Conservation (phyloP, 2,797 vertebrate genomes). For the Otolemur crassicaudatus region DNA sequence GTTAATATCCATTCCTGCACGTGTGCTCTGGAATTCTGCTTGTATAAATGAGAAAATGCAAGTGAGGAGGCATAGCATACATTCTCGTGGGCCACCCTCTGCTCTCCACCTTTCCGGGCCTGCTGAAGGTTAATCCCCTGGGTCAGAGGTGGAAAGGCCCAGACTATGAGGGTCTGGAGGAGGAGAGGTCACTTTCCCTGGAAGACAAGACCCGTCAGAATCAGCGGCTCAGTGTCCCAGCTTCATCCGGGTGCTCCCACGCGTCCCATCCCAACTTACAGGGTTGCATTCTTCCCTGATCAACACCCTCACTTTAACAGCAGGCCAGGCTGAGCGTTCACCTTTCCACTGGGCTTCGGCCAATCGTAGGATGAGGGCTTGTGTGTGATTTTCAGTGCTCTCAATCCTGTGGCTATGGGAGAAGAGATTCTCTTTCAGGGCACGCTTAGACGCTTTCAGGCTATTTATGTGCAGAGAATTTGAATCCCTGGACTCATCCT, state of each 20-base stretch:
- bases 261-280: background rate
- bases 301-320: background rate
- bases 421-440: background rate
- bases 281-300: background rate
- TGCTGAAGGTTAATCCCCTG: background rate
- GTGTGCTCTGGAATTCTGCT: background rate
- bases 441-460: background rate
- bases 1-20: background rate
- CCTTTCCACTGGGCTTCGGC: background rate
- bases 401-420: background rate
- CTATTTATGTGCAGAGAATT: background rate
- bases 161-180: background rate
- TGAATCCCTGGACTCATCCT: background rate
- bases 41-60: too few species aligned
- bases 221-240: background rate
- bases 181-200: background rate
- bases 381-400: background rate
- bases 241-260: background rate
- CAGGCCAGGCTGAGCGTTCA: background rate
- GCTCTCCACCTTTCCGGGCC: background rate
- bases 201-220: background rate
- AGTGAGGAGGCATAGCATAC: background rate
- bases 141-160: background rate
- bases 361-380: background rate
- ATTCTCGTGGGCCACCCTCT: background rate